A percentile compares a stretch with the other conserved stretches of the same genome.
Evolutionary conservation across 2,113 vertebrate genomes (phyloP).

Genomic region (Antennarius striatus): DNA sequence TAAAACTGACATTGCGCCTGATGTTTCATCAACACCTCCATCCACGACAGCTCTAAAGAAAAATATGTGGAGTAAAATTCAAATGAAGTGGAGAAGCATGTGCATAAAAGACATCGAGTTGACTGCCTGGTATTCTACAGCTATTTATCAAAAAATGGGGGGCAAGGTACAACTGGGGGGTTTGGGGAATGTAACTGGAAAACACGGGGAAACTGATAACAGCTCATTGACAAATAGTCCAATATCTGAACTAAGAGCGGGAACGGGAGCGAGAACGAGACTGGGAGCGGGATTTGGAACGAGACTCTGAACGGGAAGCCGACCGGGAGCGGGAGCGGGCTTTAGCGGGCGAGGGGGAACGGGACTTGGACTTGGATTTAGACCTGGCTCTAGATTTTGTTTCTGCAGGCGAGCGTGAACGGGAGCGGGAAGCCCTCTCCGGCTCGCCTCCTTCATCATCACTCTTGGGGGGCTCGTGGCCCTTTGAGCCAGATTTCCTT

Average conservation of each 20-base stretch:
- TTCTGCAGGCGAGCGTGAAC: constrained; percentile 57
- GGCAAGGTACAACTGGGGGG: constrained; percentile 6
- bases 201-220: constrained; percentile 4
- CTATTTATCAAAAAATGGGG: constrained; percentile 65
- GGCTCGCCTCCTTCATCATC: constrained; percentile 59
- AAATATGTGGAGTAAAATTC: constrained; percentile 41
- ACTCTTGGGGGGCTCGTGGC: constrained; percentile 61
- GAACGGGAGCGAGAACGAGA: constrained; percentile 67
- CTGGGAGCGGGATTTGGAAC: constrained; percentile 60
- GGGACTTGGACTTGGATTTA: constrained; percentile 66
- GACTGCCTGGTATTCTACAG: constrained; percentile 53
- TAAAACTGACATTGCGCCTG: constrained; percentile 62
- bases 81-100: constrained; percentile 50
- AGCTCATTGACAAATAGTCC: constrained; percentile 45
- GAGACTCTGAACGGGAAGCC: constrained; percentile 59
- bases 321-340: constrained; percentile 60
- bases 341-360: constrained; percentile 55
- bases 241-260: constrained; percentile 56
- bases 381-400: constrained; percentile 61
- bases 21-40: constrained; percentile 50
- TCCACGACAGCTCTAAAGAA: constrained; percentile 36
- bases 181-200: constrained; percentile 51
- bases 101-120: constrained; percentile 47
- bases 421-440: constrained; percentile 63
- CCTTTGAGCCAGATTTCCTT: constrained; percentile 72